These are phyloP conservation scores for Tetrao urogallus DNA, from an alignment of 2,113 vertebrate genomes.

Conservation along the genomic window DNA sequence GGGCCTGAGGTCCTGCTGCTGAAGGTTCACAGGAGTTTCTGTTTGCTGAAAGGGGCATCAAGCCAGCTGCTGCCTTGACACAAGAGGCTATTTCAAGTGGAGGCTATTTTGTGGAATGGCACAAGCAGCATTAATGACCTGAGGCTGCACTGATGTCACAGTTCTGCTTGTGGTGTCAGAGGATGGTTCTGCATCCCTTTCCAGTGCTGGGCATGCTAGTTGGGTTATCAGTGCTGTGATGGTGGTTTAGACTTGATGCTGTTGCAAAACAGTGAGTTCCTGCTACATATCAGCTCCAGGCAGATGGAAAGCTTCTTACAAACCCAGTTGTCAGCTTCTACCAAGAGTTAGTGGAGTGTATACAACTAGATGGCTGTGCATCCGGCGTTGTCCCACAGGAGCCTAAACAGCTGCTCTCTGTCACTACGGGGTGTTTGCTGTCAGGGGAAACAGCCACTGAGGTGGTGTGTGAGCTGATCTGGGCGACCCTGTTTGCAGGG, in stretches of 20 bases:
- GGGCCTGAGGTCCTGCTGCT: background rate
- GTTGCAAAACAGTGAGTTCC: background rate
- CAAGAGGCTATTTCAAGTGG: background rate
- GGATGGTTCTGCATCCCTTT: background rate
- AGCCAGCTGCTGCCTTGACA: background rate
- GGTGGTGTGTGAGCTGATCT: background rate
- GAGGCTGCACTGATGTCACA: background rate
- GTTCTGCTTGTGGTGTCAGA: background rate
- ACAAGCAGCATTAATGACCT: slow-evolving; percentile 7
- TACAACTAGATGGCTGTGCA: background rate
- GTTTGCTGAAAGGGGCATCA: background rate
- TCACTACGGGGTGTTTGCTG: background rate
- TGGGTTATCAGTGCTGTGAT: background rate
- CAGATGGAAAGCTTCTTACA: background rate
- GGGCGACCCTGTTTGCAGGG: background rate
- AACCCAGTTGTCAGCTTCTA: background rate
- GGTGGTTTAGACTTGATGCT: background rate
- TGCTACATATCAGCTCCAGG: background rate
- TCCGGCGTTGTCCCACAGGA: background rate
- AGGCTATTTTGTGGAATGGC: background rate
- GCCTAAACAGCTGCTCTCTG: background rate
- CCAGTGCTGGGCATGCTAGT: background rate
- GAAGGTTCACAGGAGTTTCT: background rate
- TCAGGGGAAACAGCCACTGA: background rate
- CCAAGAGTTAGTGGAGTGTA: fast-evolving